Evolutionary conservation across 2,113 vertebrate species (phyloP), one percentile per base, ranked within the genome.

Genomic region (Thamnophis sirtalis): DNA sequence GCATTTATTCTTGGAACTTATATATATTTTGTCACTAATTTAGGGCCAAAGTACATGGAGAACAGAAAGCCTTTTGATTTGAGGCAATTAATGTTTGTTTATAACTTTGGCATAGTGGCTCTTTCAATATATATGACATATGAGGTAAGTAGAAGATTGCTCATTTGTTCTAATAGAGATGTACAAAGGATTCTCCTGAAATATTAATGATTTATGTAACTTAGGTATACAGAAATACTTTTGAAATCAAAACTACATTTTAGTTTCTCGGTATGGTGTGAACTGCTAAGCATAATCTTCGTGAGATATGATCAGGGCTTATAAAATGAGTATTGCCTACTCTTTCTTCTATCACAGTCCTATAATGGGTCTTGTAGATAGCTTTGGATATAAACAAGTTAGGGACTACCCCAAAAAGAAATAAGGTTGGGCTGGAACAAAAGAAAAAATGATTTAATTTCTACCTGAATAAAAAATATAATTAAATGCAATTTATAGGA

Each of bases 1-100:
- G 98, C 98, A 0, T 58, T 99, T 96, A 97, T 99, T 93, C 97
- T 99, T 92, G 94, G 86, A 49, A 94, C 96, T 0, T 99, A 99
- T 93, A 97, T 99, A 94, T 99, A 98, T 97, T 99, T 99, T 94
- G 99, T 99, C 48, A 98, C 96, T 0, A 98, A 97, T 2, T 94
- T 99, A 94, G 99, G 99, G 92, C 99, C 99, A 53, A 98, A 97
- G 93, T 86, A 99, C 60, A 99, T 99, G 99, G 98, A 99, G 97
- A 99, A 99, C 96, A 98, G 98, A 95, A 99, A 99, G 89, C 98
- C 98, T 21, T 99, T 99, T 94, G 98, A 99, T 94, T 98, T 99
- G 89, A 99, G 98, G 96, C 97, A 97, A 93, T 96, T 97, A 88
- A 98, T 99, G 96, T 96, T 97, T 0, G 92, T 97, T 49, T 99